Percentiles rank a stretch among this genome's conserved stretches.
Evolutionary conservation across 2,797 vertebrate species (phyloP).

Genomic region (Triplophysa yarkandensis): DNA sequence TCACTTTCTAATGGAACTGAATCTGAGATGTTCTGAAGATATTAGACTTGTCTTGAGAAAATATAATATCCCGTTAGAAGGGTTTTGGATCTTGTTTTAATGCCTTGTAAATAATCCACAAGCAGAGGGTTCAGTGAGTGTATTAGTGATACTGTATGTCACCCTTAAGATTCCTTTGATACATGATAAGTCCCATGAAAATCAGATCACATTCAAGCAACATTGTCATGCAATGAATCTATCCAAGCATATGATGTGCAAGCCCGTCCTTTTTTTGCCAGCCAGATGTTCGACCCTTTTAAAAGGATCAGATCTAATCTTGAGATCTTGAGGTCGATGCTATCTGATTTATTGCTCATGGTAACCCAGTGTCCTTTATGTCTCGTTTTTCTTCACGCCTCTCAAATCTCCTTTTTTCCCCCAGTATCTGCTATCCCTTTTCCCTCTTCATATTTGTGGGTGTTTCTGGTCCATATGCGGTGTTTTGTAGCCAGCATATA

Average conservation of each 20-base stretch:
- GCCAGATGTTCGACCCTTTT: constrained; percentile 1
- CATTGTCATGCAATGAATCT: neutral
- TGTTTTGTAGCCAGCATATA: constrained; percentile 48
- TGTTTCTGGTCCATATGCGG: constrained; percentile 48
- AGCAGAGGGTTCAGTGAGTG: constrained; percentile 24
- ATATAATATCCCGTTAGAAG: constrained; percentile 27
- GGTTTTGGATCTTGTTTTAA: constrained; percentile 24
- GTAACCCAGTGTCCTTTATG: neutral
- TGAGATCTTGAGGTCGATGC: neutral
- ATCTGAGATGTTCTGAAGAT: constrained; percentile 21
- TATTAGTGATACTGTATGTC: constrained; percentile 33
- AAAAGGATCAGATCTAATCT: neutral
- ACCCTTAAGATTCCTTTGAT: constrained; percentile 35
- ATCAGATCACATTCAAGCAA: constrained; percentile 4
- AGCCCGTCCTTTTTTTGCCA: neutral
- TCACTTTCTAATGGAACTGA: constrained; percentile 15
- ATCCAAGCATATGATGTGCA: neutral
- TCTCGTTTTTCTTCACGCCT: neutral
- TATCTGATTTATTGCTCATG: neutral
- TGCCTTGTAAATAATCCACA: constrained; percentile 33
- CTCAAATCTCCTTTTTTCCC: neutral
- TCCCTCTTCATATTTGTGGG: constrained; percentile 40
- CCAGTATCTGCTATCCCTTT: constrained; percentile 23
- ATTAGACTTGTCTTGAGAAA: constrained; percentile 13
- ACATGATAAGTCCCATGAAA: constrained; percentile 22